These are phyloP conservation scores for Planococcus citri DNA, from an alignment of 1,140 invertebrate species.

Conservation along the genomic window DNA sequence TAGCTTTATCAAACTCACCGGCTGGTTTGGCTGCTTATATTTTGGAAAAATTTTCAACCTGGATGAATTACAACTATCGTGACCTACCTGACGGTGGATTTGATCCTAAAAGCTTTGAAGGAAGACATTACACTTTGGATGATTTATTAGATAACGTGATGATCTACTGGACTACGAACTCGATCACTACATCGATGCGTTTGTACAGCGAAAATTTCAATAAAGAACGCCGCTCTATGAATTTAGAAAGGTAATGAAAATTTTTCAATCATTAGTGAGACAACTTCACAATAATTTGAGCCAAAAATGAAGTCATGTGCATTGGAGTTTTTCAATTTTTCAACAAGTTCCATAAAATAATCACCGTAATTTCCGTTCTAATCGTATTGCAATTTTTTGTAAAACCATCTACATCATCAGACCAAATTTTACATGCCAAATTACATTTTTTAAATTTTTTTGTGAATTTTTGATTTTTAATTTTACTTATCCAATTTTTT, in stretches of 20 bases:
- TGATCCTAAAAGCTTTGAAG: constrained; percentile 34
- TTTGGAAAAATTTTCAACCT: constrained; percentile 58
- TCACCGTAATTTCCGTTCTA: too few species aligned
- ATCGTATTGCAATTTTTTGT: too few species aligned
- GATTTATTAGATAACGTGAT: constrained; percentile 78
- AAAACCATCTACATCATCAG: too few species aligned
- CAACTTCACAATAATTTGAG: too few species aligned
- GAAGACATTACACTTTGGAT: constrained; percentile 42
- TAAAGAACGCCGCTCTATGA: neutral
- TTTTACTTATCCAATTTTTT: too few species aligned
- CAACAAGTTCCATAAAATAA: too few species aligned
- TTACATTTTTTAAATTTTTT: too few species aligned
- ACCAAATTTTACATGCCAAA: too few species aligned
- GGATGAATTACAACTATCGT: constrained; percentile 46
- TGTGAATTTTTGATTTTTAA: too few species aligned
- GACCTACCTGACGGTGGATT: constrained; percentile 57
- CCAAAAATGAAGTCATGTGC: too few species aligned
- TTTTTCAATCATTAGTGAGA: neutral
- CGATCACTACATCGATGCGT: constrained; percentile 60
- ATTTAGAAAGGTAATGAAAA: neutral
- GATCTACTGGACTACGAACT: constrained; percentile 70
- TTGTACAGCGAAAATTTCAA: constrained; percentile 53
- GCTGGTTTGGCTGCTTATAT: constrained; percentile 56
- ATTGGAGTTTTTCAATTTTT: too few species aligned
- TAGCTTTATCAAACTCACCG: constrained; percentile 46